A percentile compares a stretch with the other conserved stretches of the same genome.
Evolutionary conservation across 2,888 invertebrate species (phyloP).

Genomic region (Chloroclystis v-ata): DNA sequence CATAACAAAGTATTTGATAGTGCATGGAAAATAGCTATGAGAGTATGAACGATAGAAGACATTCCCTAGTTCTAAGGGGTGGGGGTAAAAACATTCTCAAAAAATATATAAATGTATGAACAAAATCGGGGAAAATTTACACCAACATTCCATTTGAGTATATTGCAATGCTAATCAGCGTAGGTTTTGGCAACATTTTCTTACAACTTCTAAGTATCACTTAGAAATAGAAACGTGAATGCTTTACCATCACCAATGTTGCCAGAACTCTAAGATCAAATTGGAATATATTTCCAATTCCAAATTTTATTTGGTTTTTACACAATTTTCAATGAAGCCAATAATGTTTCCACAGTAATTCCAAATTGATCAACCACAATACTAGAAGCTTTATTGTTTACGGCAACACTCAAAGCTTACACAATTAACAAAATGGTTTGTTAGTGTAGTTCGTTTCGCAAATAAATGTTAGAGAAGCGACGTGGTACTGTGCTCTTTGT

Average conservation of each 20-base stretch:
- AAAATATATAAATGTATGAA: conserved; percentile 33
- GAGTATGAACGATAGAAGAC: conserved; percentile 58
- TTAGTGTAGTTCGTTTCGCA: conserved; percentile 65
- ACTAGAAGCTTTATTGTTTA: conserved; percentile 50
- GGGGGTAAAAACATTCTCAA: conserved; percentile 81
- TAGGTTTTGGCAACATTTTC: conserved; percentile 66
- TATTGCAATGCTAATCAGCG: conserved; percentile 62
- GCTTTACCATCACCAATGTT: conserved; percentile 39
- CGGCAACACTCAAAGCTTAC: conserved; percentile 67
- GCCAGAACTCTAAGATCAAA: conserved; percentile 70
- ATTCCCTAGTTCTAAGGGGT: conserved; percentile 70
- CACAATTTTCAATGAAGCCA: conserved; percentile 53
- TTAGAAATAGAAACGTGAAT: conserved; percentile 7
- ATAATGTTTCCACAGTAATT: conserved; percentile 65
- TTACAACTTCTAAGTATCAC: conserved; percentile 4
- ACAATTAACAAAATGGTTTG: conserved; percentile 60
- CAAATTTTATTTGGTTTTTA: conserved; percentile 16
- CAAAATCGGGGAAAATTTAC: conserved; percentile 69
- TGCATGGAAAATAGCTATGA: conserved; percentile 67
- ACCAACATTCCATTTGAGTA: conserved; percentile 83
- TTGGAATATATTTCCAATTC: conserved; percentile 54
- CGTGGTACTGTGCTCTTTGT: conserved; percentile 29
- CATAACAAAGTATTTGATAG: conserved; percentile 61
- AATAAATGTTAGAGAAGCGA: conserved; percentile 37
- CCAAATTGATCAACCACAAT: conserved; percentile 72